Base-by-base conservation (phyloP, 2,888 invertebrate species). In the Andrena fulva region DNA sequence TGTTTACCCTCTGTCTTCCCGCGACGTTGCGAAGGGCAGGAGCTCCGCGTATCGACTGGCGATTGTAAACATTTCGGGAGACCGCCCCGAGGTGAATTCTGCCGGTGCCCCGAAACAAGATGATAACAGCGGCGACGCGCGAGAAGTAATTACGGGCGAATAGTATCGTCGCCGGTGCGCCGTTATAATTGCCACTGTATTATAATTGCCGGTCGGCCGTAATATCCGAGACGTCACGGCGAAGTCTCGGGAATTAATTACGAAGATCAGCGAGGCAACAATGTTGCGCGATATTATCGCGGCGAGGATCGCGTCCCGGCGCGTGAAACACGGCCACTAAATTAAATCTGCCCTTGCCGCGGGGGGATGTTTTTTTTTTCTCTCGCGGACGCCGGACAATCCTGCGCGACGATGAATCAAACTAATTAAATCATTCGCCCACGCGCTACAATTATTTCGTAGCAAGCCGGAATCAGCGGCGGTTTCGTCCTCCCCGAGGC, bases 361-460 rank as follows among this genome's bases (percentile, higher is more conserved):
- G 66, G 8, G 71, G 48, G 29, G 56, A 52, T 31, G 73, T 69
- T 56, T 84, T 66, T 54, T 56, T 56, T 27, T 20, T 20, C 0
- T 56, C 12, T 42, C 79, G 62, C 70, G 52, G 33, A n/a, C 62
- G 63, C 29, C 24, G 70, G 64, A 66, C 74, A 71, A 79, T 79
- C 68, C 74, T 16, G 50, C 27, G 59, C 67, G 42, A 72, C 77
- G 59, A 77, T 82, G 77, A 83, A 82, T 82, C 82, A 74, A 73
- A 74, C 73, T 82, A 83, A 83, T 83, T 83, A 82, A 83, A 83
- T 83, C 82, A 74, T 72, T 82, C 77, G 72, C 68, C 66, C 82
- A 69, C 77, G 71, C 54, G 77, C 48, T 66, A 70, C 82, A 70
- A 83, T 82, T 73, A 73, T 77, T 69, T 69, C 68, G 69, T 60